Base-by-base conservation (phyloP, 2,888 invertebrate species). In the Argyra leucocephala region DNA sequence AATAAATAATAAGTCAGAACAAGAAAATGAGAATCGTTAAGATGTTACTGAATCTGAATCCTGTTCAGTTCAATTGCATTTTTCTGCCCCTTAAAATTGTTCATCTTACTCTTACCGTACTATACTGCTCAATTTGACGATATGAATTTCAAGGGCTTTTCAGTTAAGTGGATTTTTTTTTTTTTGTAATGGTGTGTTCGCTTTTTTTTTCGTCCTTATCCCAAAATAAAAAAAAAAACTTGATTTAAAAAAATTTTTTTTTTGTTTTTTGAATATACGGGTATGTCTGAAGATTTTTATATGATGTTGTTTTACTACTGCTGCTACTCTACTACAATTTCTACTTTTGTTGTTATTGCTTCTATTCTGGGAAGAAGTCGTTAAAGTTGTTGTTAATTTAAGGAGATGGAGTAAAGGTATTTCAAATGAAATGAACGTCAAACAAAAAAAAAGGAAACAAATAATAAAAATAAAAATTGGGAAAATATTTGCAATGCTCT, bases 41-140 rank as follows among this genome's bases (percentile, higher is more conserved):
- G 62, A 62, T 26, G 22, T 22, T 24, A 22, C 22, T 22, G 61
- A 48, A 61, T 64, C 23, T n/a, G n/a, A n/a, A n/a, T n/a, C n/a
- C n/a, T n/a, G n/a, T n/a, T n/a, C 58, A 58, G 48, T 36, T 61
- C 22, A 15, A 60, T 59, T 59, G 64, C 64, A 48, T 58, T 62
- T 62, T 63, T 63, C n/a, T 63, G 21, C 24, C 18, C 22, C 12
- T 48, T 22, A 15, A 24, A 57, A n/a, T 9, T 22, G 57, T 58
- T 3, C 3, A 18, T 31, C 58, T 24, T 37, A 15, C 12, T 37
- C 12, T 37, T 37, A 37, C 37, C 15, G 7, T 26, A n/a, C 31
- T 31, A 10, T 37, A 37, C 37, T 37, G 5, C 26, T 37, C 10
- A 10, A 37, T 3, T 37, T 22, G 22, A 10, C 22, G 23, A 58